Conservation (phyloP, 2,888 invertebrate genomes). For the Crioceris asparagi region DNA sequence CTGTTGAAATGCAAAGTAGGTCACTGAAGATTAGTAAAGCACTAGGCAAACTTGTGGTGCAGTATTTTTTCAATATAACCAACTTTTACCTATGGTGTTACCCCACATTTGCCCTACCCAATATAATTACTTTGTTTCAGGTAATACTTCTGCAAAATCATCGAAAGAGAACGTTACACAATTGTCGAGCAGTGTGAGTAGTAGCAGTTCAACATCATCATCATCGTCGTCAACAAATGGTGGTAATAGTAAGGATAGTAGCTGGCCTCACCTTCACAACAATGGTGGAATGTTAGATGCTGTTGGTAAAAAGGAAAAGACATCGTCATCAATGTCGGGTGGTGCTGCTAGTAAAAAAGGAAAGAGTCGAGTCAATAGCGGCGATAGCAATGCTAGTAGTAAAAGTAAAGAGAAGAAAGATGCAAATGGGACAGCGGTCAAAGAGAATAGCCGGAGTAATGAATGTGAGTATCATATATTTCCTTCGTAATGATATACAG, state of each 20-base stretch:
- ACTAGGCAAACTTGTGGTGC: too few relatives aligned
- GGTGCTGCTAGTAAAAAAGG: conserved; percentile 27
- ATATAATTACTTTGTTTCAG: too few relatives aligned
- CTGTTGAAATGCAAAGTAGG: too few relatives aligned
- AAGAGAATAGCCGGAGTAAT: conserved; percentile 13
- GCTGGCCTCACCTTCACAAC: conserved; percentile 34
- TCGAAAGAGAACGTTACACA: conserved; percentile 14
- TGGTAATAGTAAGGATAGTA: conserved; percentile 25
- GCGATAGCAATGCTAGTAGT: conserved; percentile 15
- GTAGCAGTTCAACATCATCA: conserved; percentile 12
- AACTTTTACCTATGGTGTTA: too few relatives aligned
- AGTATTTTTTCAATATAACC: too few relatives aligned
- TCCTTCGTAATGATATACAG: too few relatives aligned
- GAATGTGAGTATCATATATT: conserved; percentile 10
- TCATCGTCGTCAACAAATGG: conserved; percentile 17
- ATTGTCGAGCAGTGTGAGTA: conserved; percentile 18
- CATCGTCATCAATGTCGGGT: too few relatives aligned
- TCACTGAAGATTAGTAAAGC: too few relatives aligned
- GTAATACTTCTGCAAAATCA: conserved; percentile 3
- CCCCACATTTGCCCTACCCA: too few relatives aligned
- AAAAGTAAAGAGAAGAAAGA: conserved; percentile 13
- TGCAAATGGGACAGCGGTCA: neutral
- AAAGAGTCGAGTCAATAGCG: too few relatives aligned
- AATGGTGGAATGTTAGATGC: conserved; percentile 16
- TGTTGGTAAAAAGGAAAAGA: conserved; percentile 27